phyloP scores from a whole-genome alignment of 2,113 vertebrate genomes.

The Saccopteryx leptura region DNA sequence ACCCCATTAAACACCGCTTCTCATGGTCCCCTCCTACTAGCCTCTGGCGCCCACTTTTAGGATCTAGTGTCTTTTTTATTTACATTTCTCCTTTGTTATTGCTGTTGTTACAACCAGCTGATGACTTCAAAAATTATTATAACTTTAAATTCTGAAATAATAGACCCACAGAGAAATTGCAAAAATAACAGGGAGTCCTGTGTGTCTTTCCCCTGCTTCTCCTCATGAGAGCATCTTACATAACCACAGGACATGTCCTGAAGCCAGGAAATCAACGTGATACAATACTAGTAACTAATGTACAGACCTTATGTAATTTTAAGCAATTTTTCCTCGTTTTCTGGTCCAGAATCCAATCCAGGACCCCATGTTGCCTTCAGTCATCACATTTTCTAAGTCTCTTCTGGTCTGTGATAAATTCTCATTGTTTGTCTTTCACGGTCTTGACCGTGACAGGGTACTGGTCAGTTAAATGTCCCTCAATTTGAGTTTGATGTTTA shows the following conservation, averaged over 20 bases:
- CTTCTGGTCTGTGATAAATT: too few species aligned
- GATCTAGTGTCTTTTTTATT: not conserved
- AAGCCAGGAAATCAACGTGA: not conserved
- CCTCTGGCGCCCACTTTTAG: not conserved
- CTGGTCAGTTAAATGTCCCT: not conserved
- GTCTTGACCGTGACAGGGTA: too few species aligned
- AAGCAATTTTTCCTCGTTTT: not conserved
- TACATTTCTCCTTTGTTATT: not conserved
- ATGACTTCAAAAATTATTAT: not conserved
- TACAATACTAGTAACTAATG: rapidly evolving
- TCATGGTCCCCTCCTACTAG: not conserved
- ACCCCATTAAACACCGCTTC: too few species aligned
- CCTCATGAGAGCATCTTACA: not conserved
- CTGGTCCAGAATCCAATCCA: not conserved
- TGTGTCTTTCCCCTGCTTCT: too few species aligned
- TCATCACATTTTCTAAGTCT: not conserved
- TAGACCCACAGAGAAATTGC: not conserved
- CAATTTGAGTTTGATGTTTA: not conserved
- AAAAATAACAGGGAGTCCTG: not conserved
- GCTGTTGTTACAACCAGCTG: not conserved
- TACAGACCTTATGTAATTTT: too few species aligned
- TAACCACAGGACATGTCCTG: not conserved
- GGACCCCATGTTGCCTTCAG: not conserved
- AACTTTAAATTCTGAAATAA: not conserved
- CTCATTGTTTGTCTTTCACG: not conserved